Conservation (phyloP, 37 sponge, comb jelly and placozoan species). For the Halichondria panicea region DNA sequence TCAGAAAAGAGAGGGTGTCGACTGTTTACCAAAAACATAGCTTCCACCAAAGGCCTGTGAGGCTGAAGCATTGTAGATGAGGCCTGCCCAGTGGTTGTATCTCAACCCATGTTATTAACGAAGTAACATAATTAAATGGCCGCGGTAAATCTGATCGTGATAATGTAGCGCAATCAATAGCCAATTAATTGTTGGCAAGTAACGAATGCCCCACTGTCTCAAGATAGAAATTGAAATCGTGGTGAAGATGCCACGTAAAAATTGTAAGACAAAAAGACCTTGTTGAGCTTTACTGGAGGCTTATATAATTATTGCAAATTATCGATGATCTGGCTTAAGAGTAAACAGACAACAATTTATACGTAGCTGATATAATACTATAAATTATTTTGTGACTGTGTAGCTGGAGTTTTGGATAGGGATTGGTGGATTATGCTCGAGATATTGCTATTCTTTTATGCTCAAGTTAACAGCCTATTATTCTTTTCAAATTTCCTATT, state of each 20-base stretch:
- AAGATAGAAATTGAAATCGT: conserved; percentile 95
- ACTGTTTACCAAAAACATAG: conserved; percentile 93
- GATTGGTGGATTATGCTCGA: too few species aligned
- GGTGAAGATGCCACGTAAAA: conserved; percentile 92
- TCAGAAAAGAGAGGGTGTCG: conserved; percentile 80
- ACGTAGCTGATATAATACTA: too few species aligned
- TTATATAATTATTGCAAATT: conserved; percentile 72
- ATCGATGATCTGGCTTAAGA: too few species aligned
- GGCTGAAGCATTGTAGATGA: conserved; percentile 70
- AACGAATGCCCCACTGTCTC: conserved; percentile 93
- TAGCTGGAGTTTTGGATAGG: too few species aligned
- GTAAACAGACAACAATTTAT: too few species aligned
- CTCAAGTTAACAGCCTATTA: too few species aligned
- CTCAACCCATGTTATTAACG: conserved; percentile 57
- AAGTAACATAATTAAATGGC: conserved; percentile 86
- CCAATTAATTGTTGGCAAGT: conserved; percentile 95
- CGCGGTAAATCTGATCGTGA: conserved; percentile 97
- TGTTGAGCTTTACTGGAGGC: conserved; percentile 88
- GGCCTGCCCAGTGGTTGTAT: conserved; percentile 92
- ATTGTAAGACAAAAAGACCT: conserved; percentile 96
- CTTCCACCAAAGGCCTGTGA: conserved; percentile 55
- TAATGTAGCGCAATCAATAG: conserved; percentile 95
- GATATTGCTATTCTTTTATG: too few species aligned
- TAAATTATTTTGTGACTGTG: too few species aligned
- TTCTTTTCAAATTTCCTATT: too few species aligned